Conservation (phyloP, 2,797 vertebrate species). For the Phoxinus dragarum region DNA sequence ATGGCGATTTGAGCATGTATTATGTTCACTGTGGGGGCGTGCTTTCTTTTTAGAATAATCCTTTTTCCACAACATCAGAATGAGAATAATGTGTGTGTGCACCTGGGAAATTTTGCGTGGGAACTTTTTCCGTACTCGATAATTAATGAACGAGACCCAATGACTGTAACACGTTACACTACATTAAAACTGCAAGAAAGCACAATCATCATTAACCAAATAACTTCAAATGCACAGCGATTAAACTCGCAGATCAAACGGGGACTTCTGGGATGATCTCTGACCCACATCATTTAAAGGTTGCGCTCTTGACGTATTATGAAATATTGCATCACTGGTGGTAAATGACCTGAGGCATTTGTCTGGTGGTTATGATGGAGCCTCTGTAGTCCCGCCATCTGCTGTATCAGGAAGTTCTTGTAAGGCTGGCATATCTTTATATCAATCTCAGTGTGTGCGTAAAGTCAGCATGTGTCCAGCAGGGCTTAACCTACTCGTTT, state of each 20-base stretch:
- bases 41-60: background rate
- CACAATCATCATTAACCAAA: background rate
- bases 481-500: background rate
- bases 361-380: background rate
- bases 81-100: constrained; percentile 13
- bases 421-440: constrained; percentile 8
- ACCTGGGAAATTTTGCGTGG: background rate
- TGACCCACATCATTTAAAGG: background rate
- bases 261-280: background rate
- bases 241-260: background rate
- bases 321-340: constrained; percentile 20
- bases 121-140: background rate
- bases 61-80: background rate
- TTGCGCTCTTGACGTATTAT: background rate
- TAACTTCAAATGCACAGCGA: constrained; percentile 1
- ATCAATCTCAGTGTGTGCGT: constrained; percentile 1
- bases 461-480: constrained; percentile 27
- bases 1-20: background rate
- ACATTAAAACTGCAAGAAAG: background rate
- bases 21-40: background rate
- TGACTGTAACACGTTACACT: background rate
- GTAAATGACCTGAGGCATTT: constrained; percentile 21
- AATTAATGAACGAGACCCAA: background rate
- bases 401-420: constrained; percentile 20
- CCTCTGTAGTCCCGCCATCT: constrained; percentile 12